phyloP scores from a whole-genome alignment of 2,888 invertebrate genomes.

The Zelleria hepariella region DNA sequence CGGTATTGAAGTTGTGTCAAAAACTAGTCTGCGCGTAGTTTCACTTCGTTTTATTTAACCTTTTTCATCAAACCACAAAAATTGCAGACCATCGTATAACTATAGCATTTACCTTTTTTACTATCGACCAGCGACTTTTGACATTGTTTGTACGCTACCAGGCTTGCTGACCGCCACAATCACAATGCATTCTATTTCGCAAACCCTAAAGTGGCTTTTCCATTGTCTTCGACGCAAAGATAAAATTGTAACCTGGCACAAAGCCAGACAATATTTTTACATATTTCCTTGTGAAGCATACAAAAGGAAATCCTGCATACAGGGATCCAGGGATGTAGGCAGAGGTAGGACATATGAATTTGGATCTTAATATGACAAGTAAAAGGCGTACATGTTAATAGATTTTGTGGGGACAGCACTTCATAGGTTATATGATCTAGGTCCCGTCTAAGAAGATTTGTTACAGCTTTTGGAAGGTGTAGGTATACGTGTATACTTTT shows the following conservation, averaged over 20 bases:
- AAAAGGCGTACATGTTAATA: too few species aligned
- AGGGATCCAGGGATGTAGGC: neutral
- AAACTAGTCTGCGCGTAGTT: too few species aligned
- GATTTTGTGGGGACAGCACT: too few species aligned
- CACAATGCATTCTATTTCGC: neutral
- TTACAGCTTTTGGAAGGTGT: too few species aligned
- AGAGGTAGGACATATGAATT: too few species aligned
- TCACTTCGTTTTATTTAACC: neutral
- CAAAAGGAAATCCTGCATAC: constrained; percentile 3
- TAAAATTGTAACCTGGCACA: neutral
- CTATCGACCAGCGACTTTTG: neutral
- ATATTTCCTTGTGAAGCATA: constrained; percentile 1
- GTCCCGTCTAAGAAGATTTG: too few species aligned
- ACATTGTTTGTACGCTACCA: neutral
- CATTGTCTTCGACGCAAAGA: neutral
- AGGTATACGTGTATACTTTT: too few species aligned
- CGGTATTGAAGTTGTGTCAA: neutral
- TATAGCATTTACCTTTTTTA: too few species aligned
- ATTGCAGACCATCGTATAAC: too few species aligned
- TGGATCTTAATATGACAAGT: too few species aligned
- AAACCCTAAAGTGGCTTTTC: neutral
- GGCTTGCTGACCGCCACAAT: neutral
- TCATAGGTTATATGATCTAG: too few species aligned
- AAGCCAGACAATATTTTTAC: constrained; percentile 4
- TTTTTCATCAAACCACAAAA: neutral